Evolutionary conservation across 2,113 vertebrate species (phyloP).

Genomic region (Typhlomys cinereus): DNA sequence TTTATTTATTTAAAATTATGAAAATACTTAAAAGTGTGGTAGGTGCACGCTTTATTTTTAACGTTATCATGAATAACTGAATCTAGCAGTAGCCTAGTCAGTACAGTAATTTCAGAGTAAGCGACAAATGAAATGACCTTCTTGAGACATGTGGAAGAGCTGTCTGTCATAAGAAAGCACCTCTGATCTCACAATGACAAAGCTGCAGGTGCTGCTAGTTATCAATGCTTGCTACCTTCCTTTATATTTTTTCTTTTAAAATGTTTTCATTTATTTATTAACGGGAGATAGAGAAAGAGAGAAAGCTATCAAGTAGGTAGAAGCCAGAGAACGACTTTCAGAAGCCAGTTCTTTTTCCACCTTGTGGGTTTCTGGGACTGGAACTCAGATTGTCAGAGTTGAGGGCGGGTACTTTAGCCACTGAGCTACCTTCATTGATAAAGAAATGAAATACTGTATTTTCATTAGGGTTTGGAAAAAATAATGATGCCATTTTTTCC

Average conservation of each 20-base stretch:
- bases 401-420: background rate
- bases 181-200: background rate
- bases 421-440: background rate
- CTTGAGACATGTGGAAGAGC: background rate
- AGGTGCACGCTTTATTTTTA: background rate
- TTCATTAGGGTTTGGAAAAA: background rate
- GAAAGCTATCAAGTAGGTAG: too few relatives aligned
- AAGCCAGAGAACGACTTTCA: too few relatives aligned
- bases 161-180: background rate
- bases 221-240: background rate
- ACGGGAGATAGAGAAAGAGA: too few relatives aligned
- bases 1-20: background rate
- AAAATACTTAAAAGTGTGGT: background rate
- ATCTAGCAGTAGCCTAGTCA: background rate
- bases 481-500: background rate
- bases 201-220: background rate
- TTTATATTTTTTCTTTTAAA: background rate
- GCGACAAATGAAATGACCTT: background rate
- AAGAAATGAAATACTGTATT: background rate
- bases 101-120: background rate
- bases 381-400: background rate
- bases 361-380: background rate
- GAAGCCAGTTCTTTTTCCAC: too few relatives aligned
- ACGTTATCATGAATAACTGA: background rate
- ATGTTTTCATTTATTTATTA: background rate